phyloP scores from a whole-genome alignment of 2,797 vertebrate genomes.

The Cyclura pinguis region DNA sequence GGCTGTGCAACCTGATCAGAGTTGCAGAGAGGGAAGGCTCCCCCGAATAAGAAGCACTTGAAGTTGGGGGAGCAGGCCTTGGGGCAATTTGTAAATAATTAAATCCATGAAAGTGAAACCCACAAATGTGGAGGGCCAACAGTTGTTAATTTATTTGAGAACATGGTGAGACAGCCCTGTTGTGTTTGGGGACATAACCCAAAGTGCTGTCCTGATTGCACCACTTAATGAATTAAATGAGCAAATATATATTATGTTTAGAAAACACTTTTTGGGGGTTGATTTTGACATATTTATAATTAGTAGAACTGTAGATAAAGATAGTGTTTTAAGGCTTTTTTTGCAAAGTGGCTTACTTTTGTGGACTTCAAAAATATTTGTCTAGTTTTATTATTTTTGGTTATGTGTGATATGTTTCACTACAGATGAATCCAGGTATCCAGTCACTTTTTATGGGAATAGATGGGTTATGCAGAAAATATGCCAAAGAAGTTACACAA shows the following conservation, averaged over 20 bases:
- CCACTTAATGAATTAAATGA: neutral
- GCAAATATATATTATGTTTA: neutral
- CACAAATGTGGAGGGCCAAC: too few species aligned
- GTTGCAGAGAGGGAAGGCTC: too few species aligned
- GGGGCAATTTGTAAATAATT: too few species aligned
- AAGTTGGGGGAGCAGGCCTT: too few species aligned
- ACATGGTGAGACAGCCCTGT: neutral
- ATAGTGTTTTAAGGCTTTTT: neutral
- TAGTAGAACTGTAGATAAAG: neutral
- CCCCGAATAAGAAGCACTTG: too few species aligned
- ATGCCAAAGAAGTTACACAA: slow-evolving; percentile 87
- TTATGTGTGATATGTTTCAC: slow-evolving; percentile 60
- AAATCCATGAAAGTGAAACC: too few species aligned
- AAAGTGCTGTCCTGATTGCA: neutral
- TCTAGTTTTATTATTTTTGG: neutral
- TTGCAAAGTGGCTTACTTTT: neutral
- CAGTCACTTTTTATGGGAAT: slow-evolving; percentile 89
- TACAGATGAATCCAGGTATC: slow-evolving; percentile 86
- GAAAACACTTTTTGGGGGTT: neutral
- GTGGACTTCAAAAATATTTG: neutral
- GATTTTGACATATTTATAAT: too few species aligned
- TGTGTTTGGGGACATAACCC: neutral
- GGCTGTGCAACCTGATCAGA: too few species aligned
- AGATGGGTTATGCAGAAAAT: slow-evolving; percentile 81
- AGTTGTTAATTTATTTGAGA: neutral